Evolutionary conservation across 2,888 invertebrate species (phyloP).

Genomic region (Antheraea yamamai): DNA sequence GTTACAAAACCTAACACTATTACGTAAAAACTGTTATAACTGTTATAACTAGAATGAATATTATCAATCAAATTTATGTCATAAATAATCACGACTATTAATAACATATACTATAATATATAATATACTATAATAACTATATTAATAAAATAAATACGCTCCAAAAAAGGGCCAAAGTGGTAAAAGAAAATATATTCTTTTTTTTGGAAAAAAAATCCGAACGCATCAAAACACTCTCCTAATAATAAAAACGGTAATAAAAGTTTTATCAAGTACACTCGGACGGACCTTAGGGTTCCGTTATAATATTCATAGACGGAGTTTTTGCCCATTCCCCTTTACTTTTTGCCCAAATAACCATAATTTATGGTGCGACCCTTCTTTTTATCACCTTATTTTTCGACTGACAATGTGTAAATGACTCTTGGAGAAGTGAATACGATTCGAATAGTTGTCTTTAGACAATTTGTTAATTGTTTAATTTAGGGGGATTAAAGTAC

Average conservation of each 20-base stretch:
- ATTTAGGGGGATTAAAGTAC: neutral
- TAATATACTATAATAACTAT: too few relatives aligned
- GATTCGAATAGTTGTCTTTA: neutral
- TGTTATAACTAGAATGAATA: too few relatives aligned
- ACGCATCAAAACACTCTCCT: neutral
- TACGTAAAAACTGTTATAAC: too few relatives aligned
- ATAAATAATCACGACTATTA: too few relatives aligned
- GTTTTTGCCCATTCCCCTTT: conserved; percentile 25
- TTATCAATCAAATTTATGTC: too few relatives aligned
- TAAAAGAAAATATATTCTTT: neutral
- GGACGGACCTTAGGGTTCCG: conserved; percentile 12
- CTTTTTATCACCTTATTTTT: conserved; percentile 8
- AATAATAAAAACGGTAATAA: conserved; percentile 11
- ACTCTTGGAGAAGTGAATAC: neutral
- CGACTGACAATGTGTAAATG: neutral
- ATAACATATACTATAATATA: too few relatives aligned
- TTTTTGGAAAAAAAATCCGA: neutral
- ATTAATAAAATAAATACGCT: neutral
- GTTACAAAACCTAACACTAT: too few relatives aligned
- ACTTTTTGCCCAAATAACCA: conserved; percentile 14
- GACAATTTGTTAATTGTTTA: neutral
- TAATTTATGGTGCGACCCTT: conserved; percentile 10
- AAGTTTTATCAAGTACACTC: conserved; percentile 8
- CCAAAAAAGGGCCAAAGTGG: neutral
- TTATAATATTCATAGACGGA: conserved; percentile 26